phyloP scores from a whole-genome alignment of 2,888 invertebrate genomes.

The Physocephala rufipes region DNA sequence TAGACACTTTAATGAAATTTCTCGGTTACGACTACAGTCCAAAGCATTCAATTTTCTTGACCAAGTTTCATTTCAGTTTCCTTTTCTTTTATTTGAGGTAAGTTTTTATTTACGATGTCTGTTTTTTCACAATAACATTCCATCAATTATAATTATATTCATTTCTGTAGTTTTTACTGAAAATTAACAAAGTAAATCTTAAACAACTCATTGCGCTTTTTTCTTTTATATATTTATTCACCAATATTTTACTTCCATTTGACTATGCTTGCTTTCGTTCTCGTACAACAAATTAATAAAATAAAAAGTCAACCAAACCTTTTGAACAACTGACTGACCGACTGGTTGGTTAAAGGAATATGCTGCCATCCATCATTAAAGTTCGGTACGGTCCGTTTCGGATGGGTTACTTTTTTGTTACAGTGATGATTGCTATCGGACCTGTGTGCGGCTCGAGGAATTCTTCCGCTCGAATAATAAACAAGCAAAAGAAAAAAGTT shows the following conservation, averaged over 20 bases:
- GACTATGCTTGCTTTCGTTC: slow-evolving; percentile 20
- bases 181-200: no score
- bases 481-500: slow-evolving; percentile 26
- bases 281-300: slow-evolving; percentile 30
- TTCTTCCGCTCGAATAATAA: slow-evolving; percentile 30
- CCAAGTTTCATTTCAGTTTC: no score
- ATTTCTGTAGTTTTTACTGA: no score
- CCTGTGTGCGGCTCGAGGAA: neutral
- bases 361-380: neutral
- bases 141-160: no score
- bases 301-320: slow-evolving; percentile 18
- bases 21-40: no score
- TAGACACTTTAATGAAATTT: no score
- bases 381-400: neutral
- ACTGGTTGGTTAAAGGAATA: slow-evolving; percentile 4
- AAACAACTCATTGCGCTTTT: neutral
- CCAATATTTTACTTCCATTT: slow-evolving; percentile 14
- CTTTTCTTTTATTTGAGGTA: no score
- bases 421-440: slow-evolving; percentile 4
- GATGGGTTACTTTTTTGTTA: neutral
- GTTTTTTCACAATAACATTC: no score
- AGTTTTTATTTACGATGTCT: no score
- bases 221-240: neutral
- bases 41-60: no score
- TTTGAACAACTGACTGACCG: neutral